Evolutionary conservation across 2,888 invertebrate genomes (phyloP).

Genomic region (Oxyteleia sp.): DNA sequence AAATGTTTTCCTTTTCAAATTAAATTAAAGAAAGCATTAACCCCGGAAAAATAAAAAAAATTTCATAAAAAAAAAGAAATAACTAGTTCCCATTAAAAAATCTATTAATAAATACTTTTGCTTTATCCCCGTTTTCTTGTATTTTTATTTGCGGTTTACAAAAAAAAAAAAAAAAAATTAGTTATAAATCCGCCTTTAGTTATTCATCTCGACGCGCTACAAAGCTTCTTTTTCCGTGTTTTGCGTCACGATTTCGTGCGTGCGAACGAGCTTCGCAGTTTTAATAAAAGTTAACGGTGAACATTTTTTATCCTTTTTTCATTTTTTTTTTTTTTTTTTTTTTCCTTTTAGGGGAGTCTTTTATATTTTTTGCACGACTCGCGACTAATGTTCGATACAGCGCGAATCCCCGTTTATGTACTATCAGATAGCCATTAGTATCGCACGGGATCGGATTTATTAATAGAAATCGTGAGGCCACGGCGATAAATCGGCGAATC

Average conservation of each 20-base stretch:
- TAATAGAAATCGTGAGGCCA: constrained; percentile 36
- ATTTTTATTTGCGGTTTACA: too few relatives aligned
- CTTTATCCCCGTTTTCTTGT: too few relatives aligned
- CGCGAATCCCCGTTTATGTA: background rate
- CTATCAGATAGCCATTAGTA: constrained; percentile 8
- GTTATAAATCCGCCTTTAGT: too few relatives aligned
- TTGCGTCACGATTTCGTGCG: background rate
- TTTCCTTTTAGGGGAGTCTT: background rate
- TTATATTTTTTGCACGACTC: background rate
- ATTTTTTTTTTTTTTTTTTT: background rate
- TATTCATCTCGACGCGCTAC: too few relatives aligned
- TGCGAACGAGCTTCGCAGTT: background rate
- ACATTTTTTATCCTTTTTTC: background rate
- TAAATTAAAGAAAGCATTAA: too few relatives aligned
- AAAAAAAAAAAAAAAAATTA: too few relatives aligned
- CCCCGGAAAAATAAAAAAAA: too few relatives aligned
- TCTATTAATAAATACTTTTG: too few relatives aligned
- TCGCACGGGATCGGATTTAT: constrained; percentile 20
- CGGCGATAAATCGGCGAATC: constrained; percentile 26
- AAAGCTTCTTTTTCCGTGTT: background rate
- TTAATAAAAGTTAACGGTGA: constrained; percentile 4
- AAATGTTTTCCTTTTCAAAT: too few relatives aligned
- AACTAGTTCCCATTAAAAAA: too few relatives aligned
- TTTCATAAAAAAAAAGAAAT: too few relatives aligned
- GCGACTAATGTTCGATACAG: constrained; percentile 5